Percentiles rank a stretch among this genome's conserved stretches.
Conservation (phyloP, 2,888 invertebrate species). For the Cephus sareptanus region DNA sequence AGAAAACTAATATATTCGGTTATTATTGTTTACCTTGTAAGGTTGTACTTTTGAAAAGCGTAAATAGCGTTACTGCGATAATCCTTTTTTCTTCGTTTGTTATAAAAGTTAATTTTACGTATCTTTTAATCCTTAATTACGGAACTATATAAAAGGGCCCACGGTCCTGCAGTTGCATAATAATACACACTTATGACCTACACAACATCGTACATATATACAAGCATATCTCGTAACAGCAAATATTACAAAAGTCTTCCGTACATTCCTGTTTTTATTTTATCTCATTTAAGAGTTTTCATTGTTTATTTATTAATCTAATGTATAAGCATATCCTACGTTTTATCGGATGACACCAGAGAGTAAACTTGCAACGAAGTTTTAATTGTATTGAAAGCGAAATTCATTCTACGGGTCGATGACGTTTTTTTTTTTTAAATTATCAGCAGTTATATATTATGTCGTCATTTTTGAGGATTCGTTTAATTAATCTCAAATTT, state of each 20-base stretch:
- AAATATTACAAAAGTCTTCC: slow-evolving; percentile 60
- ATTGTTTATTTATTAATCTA: slow-evolving; percentile 20
- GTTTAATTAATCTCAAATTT: too few species aligned
- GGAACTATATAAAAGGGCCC: too few species aligned
- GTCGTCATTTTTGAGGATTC: too few species aligned
- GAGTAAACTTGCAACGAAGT: slow-evolving; percentile 22
- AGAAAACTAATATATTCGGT: too few species aligned
- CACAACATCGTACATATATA: neutral
- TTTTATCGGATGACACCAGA: slow-evolving; percentile 21
- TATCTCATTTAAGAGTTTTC: slow-evolving; percentile 8
- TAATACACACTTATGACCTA: neutral
- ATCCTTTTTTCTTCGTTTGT: too few species aligned
- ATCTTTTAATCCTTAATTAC: too few species aligned
- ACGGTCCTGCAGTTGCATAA: neutral
- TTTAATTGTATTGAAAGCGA: slow-evolving; percentile 9
- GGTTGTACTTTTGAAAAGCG: too few species aligned
- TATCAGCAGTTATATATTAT: too few species aligned
- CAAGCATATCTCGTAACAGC: slow-evolving; percentile 34
- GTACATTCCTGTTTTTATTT: slow-evolving; percentile 21
- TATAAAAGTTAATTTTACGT: too few species aligned
- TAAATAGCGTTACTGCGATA: too few species aligned
- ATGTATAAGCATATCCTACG: neutral
- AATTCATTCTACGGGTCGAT: neutral
- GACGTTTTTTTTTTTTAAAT: too few species aligned
- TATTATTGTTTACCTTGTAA: too few species aligned